Base-by-base conservation (phyloP, 2,113 vertebrate genomes). In the Ramphastos sulfuratus region DNA sequence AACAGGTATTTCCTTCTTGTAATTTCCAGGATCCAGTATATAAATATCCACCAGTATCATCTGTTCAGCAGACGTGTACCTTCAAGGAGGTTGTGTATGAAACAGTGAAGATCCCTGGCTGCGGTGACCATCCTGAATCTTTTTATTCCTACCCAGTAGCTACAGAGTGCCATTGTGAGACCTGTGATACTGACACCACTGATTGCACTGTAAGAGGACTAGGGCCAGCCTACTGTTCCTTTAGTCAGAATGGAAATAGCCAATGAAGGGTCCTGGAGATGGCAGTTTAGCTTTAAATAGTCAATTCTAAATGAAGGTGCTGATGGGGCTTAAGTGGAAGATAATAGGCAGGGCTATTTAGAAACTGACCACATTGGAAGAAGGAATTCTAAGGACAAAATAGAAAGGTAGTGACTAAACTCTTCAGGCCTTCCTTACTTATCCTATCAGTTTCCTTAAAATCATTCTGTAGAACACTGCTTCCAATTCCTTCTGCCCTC, bases 71-170 rank as follows among this genome's bases (percentile, higher is more conserved):
- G 18, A 93, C 89, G 50, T 99, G 99, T 67, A 98, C 98, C 46
- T 98, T 98, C 98, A 98, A 97, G 48, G 98, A 99, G 67, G 95
- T 99, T 90, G 91, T 96, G 42, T 98, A 99, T 0, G 98, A 99
- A 96, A 98, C 98, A 3, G 96, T 98, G 69, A 96, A 96, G 93
- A 94, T 99, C 60, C 97, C 98, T 6, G 98, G 98, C 81, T 99
- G 99, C 44, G 96, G 97, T 10, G 93, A 94, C 30, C 97, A 97
- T 0, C 95, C 96, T 0, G 97, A 98, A 54, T 97, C 98, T 3
- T 87, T 96, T 58, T 97, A 99, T 71, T 97, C 97, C 0, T 99
- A 99, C 64, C 99, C 98, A 0, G 98, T 99, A 88, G 99, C 99
- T 78, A 98, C 96, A 12, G 97, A 94, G 64, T 99, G 99, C 67